Conservation (phyloP, 1,140 invertebrate genomes). For the Drosophila prosaltans region DNA sequence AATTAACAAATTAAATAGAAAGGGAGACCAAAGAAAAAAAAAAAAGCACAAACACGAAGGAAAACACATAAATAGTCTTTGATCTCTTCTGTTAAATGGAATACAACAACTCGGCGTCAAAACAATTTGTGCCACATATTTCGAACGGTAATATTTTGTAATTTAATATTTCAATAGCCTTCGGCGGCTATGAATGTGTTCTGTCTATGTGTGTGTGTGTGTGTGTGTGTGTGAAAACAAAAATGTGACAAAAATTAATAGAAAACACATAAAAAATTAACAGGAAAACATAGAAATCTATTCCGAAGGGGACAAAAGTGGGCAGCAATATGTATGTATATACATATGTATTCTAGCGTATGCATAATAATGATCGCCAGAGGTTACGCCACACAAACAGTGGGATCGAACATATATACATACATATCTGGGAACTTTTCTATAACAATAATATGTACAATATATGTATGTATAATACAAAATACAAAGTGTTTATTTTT, state of each 20-base stretch:
- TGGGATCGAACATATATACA: not conserved
- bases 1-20: slow-evolving; percentile 75
- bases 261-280: slow-evolving; percentile 75
- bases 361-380: slow-evolving; percentile 20
- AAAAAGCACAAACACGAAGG: slow-evolving; percentile 64
- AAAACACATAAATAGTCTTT: slow-evolving; percentile 57
- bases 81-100: slow-evolving; percentile 58
- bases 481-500: too few species aligned
- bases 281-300: slow-evolving; percentile 20
- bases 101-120: slow-evolving; percentile 57
- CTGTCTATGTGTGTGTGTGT: slow-evolving; percentile 5
- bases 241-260: slow-evolving; percentile 75
- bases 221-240: not conserved
- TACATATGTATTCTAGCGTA: not conserved
- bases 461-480: too few species aligned
- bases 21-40: slow-evolving; percentile 55
- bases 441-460: not conserved
- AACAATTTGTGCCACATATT: slow-evolving; percentile 64
- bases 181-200: not conserved
- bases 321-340: too few species aligned
- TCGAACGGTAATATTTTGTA: slow-evolving; percentile 63
- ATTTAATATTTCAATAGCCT: slow-evolving; percentile 58
- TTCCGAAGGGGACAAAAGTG: not conserved
- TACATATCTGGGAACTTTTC: not conserved
- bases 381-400: not conserved